Conservation (phyloP, 2,888 invertebrate genomes). For the Phaonia tiefii region DNA sequence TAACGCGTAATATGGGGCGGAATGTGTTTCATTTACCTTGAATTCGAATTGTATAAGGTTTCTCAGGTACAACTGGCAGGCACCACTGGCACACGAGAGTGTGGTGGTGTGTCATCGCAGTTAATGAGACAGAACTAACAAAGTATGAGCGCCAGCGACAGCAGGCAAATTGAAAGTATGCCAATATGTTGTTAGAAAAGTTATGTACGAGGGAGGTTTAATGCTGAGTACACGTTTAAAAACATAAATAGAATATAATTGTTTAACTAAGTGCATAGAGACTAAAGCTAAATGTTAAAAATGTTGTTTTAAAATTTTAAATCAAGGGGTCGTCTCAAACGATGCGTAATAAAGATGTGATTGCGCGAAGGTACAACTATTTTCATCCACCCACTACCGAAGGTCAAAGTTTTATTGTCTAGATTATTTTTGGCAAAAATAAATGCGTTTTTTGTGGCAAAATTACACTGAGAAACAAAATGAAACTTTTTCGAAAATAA, state of each 20-base stretch:
- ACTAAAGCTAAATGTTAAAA: too few relatives aligned
- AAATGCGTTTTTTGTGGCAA: too few relatives aligned
- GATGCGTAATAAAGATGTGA: too few relatives aligned
- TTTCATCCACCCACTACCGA: too few relatives aligned
- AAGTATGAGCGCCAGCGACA: not conserved
- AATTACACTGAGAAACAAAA: too few relatives aligned
- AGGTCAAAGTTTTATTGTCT: too few relatives aligned
- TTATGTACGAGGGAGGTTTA: conserved; percentile 27
- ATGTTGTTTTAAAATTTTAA: too few relatives aligned
- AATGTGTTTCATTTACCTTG: conserved; percentile 55
- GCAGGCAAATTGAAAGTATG: conserved; percentile 57
- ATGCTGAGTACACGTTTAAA: not conserved
- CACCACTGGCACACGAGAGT: too few relatives aligned
- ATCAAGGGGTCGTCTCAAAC: too few relatives aligned
- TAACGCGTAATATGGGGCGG: not conserved
- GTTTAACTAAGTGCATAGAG: conserved; percentile 12
- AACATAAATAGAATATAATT: conserved; percentile 10
- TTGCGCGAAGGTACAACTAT: too few relatives aligned
- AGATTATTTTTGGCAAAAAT: too few relatives aligned
- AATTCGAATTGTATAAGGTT: conserved; percentile 59
- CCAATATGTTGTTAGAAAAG: conserved; percentile 51
- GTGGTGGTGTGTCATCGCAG: not conserved
- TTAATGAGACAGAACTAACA: not conserved
- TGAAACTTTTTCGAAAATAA: too few relatives aligned
- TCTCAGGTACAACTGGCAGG: conserved; percentile 37